Base-by-base conservation (phyloP, 2,797 vertebrate species). In the Lepidocolaptes lacrymiger region DNA sequence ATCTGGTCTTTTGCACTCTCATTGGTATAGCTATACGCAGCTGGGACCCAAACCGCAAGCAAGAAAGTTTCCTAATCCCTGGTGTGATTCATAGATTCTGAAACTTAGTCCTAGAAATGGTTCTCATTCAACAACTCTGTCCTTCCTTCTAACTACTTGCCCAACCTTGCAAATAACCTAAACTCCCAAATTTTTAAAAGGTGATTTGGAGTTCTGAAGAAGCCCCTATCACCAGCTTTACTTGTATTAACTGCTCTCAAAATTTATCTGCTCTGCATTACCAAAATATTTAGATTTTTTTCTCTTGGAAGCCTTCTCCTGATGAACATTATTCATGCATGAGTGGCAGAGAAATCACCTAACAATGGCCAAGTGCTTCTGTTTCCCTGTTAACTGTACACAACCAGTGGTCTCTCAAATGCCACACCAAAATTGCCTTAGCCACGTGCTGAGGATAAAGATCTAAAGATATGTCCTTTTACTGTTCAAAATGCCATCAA, bases 371-470 rank as follows among this genome's bases (percentile, higher is more conserved):
- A 74, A 37, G 13, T 4, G 2, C 28, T 41, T 20, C 15, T 52
- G n/a, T 7, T 23, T 82, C 62, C 4, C 30, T 56, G 8, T 32
- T 59, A 51, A 23, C 2, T 32, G 24, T 15, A 37, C 3, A 14
- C 6, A 56, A n/a, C 3, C 9, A 41, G 6, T 5, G 23, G 51
- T 43, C 14, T 76, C 55, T 52, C 63, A 52, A 74, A 37, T 23
- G 59, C 32, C 8, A 2, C 5, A 14, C 1, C 12, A 91, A 77
- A 89, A 73, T 17, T 66, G 14, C 22, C 41, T 68, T 54, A 89
- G 72, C 15, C 0, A 0, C 1, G 0, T 27, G 3, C 14, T 69
- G 48, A 87, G 14, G 12, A 44, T n/a, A 87, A 82, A 89, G 12
- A 2, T 30, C 15, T 59, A 37, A 76, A 90, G 7, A 66, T 39